phyloP scores from a whole-genome alignment of 2,797 vertebrate species.

The Geotrypetes seraphini region DNA sequence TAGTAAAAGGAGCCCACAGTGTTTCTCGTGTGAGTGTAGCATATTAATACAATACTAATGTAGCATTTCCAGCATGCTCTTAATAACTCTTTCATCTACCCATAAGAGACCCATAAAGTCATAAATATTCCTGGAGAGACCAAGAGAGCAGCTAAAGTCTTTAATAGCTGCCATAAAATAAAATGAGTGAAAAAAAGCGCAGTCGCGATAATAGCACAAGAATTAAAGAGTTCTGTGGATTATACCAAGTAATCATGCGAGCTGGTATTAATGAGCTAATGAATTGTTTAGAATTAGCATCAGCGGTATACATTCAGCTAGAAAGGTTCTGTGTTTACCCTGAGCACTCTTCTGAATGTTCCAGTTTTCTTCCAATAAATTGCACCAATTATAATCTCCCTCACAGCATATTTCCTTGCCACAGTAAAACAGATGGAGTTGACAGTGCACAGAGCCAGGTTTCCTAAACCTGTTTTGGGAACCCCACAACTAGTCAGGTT shows the following conservation, averaged over 20 bases:
- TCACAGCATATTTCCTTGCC: too few relatives aligned
- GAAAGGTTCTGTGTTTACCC: too few relatives aligned
- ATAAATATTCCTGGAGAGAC: constrained; percentile 40
- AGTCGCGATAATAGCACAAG: constrained; percentile 17
- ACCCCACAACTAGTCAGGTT: too few relatives aligned
- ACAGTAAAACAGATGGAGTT: too few relatives aligned
- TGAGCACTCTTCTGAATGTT: too few relatives aligned
- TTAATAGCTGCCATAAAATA: constrained; percentile 37
- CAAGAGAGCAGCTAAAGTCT: constrained; percentile 15
- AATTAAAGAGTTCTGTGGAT: constrained; percentile 3
- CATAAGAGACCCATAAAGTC: constrained; percentile 19
- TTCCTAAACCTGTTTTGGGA: too few relatives aligned
- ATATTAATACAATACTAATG: constrained; percentile 11
- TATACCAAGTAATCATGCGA: not conserved
- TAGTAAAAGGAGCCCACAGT: too few relatives aligned
- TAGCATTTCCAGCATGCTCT: constrained; percentile 12
- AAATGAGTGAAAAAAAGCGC: constrained; percentile 32
- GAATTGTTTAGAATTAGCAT: too few relatives aligned
- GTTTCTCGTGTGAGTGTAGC: constrained; percentile 3
- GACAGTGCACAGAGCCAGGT: too few relatives aligned
- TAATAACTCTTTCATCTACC: constrained; percentile 24
- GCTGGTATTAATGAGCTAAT: not conserved
- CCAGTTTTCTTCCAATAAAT: too few relatives aligned
- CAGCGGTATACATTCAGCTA: too few relatives aligned
- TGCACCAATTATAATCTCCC: too few relatives aligned